Conservation (phyloP, 2,888 invertebrate species). For the Amphipoea oculea region DNA sequence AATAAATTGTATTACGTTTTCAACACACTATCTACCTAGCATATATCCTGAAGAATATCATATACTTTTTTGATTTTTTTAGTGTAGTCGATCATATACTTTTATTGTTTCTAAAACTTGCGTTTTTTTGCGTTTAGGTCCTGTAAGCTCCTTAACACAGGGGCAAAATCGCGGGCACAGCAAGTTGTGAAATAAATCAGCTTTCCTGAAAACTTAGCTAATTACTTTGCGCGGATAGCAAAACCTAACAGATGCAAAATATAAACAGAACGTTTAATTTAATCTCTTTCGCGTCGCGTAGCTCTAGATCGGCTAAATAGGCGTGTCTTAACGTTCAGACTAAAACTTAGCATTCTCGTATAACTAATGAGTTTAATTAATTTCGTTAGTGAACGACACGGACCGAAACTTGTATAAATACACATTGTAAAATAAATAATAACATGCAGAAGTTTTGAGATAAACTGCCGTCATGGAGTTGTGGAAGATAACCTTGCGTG, state of each 20-base stretch:
- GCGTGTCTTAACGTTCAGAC: slow-evolving; percentile 8
- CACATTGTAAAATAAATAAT: neutral
- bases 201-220: slow-evolving; percentile 25
- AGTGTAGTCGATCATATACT: too few relatives aligned
- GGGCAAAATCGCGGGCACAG: neutral
- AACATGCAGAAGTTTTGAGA: neutral
- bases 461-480: neutral
- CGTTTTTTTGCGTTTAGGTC: too few relatives aligned
- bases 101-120: too few relatives aligned
- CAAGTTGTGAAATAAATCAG: slow-evolving; percentile 22
- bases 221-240: slow-evolving; percentile 23
- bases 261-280: slow-evolving; percentile 32
- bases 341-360: slow-evolving; percentile 19
- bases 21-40: too few relatives aligned
- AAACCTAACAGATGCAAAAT: slow-evolving; percentile 16
- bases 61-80: too few relatives aligned
- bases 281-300: neutral
- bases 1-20: too few relatives aligned
- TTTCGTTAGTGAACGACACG: slow-evolving; percentile 41
- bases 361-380: slow-evolving; percentile 37
- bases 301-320: slow-evolving; percentile 11
- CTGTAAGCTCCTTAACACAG: neutral
- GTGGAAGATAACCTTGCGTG: neutral
- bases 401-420: slow-evolving; percentile 32
- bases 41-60: too few relatives aligned